These are phyloP conservation scores for Netelia fuscicornis DNA, from an alignment of 2,888 invertebrate genomes.

Conservation along the genomic window DNA sequence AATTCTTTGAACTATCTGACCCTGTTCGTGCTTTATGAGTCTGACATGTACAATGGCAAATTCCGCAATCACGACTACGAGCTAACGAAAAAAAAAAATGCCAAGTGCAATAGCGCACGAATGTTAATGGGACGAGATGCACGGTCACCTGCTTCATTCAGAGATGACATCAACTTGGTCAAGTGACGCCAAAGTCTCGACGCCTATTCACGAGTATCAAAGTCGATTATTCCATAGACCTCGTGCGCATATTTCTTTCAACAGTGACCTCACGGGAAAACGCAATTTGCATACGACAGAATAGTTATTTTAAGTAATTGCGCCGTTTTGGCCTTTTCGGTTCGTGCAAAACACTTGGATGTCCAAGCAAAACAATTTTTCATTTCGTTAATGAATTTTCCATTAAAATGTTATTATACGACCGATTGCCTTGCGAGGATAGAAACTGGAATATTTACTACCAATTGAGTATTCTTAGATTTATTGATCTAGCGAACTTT, in stretches of 20 bases:
- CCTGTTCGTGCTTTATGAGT: constrained; percentile 36
- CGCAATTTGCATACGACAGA: constrained; percentile 73
- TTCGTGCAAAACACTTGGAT: neutral
- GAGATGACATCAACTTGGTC: constrained; percentile 79
- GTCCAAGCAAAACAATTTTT: no score
- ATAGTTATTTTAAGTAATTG: constrained; percentile 58
- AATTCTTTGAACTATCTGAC: constrained; percentile 44
- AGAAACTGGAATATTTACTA: no score
- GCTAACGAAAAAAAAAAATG: neutral
- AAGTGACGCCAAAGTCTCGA: constrained; percentile 77
- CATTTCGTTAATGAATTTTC: no score
- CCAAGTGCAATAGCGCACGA: neutral
- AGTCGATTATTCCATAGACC: constrained; percentile 69
- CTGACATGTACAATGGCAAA: constrained; percentile 46
- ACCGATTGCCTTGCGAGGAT: no score
- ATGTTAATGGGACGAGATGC: constrained; percentile 2
- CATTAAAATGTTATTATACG: no score
- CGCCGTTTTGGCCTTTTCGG: constrained; percentile 53
- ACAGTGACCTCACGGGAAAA: constrained; percentile 75
- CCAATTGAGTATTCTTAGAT: no score
- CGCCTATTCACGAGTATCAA: constrained; percentile 66
- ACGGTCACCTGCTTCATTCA: constrained; percentile 78
- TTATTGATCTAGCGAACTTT: no score
- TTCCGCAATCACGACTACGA: constrained; percentile 54
- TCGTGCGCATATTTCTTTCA: constrained; percentile 72